These are phyloP conservation scores for Hipparchia semele DNA, from an alignment of 2,888 invertebrate species.

Conservation along the genomic window DNA sequence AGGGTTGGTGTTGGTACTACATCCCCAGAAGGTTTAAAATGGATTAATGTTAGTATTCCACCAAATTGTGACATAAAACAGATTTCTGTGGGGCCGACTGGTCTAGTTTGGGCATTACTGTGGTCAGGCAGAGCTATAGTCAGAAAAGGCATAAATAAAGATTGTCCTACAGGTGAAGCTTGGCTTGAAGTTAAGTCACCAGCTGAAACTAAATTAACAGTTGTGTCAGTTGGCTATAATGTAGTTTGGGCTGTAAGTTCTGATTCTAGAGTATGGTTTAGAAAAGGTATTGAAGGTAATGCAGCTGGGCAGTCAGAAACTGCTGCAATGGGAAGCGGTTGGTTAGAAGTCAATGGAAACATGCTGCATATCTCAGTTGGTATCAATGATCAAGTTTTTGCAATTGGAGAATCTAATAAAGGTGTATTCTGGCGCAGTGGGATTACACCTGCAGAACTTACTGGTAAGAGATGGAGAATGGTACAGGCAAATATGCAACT, in stretches of 20 bases:
- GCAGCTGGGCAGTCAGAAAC: constrained; percentile 88
- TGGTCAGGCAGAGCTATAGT: constrained; percentile 93
- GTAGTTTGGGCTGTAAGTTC: constrained; percentile 92
- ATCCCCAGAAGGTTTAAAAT: constrained; percentile 94
- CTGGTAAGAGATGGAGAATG: constrained; percentile 94
- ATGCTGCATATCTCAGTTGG: constrained; percentile 93
- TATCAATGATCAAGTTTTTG: constrained; percentile 94
- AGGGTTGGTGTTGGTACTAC: constrained; percentile 88
- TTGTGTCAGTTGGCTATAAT: constrained; percentile 92
- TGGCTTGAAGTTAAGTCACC: constrained; percentile 93
- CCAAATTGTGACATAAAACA: constrained; percentile 92
- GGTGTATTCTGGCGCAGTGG: constrained; percentile 91
- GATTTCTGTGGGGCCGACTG: constrained; percentile 93
- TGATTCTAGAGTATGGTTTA: constrained; percentile 94
- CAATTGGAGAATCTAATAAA: constrained; percentile 92
- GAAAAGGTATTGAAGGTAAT: constrained; percentile 88
- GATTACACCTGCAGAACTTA: constrained; percentile 88
- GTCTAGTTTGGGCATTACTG: constrained; percentile 93
- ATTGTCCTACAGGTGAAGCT: constrained; percentile 86
- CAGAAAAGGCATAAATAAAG: constrained; percentile 92
- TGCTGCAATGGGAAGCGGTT: constrained; percentile 90
- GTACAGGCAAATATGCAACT: constrained; percentile 92
- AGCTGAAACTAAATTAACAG: constrained; percentile 86
- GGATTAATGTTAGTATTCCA: constrained; percentile 91
- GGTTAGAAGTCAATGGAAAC: constrained; percentile 95